Evolutionary conservation across 2,797 vertebrate genomes (phyloP).

Genomic region (Pipistrellus pygmaeus): DNA sequence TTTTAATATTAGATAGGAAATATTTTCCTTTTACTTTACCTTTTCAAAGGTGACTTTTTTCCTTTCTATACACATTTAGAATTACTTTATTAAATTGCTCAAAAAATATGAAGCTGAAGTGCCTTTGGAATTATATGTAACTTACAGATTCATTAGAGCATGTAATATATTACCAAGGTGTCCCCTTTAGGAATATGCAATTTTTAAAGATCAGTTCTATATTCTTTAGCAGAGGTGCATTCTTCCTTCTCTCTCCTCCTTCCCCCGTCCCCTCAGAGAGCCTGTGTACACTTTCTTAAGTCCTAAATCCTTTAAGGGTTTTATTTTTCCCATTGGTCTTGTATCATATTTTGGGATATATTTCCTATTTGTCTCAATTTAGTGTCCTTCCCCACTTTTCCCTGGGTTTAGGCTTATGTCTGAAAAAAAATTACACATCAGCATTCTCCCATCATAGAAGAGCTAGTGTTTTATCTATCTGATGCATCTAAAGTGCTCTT

Average conservation of each 20-base stretch:
- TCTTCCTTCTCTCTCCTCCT: too few species aligned
- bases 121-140: conserved; percentile 6
- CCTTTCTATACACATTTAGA: neutral
- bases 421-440: neutral
- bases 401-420: neutral
- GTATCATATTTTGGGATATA: neutral
- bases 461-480: conserved; percentile 44
- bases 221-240: neutral
- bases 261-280: neutral
- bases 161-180: neutral
- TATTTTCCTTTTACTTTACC: neutral
- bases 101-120: conserved; percentile 10
- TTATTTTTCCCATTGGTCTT: neutral
- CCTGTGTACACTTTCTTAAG: neutral
- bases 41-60: neutral
- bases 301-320: neutral
- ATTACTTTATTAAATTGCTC: neutral
- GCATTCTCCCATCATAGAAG: neutral
- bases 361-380: conserved; percentile 24
- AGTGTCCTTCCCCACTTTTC: neutral
- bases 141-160: neutral
- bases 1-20: neutral
- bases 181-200: neutral
- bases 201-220: neutral
- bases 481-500: neutral